Percentiles rank a stretch among this genome's conserved stretches.
Conservation (phyloP, 2,888 invertebrate genomes). For the Pachymerium ferrugineum region DNA sequence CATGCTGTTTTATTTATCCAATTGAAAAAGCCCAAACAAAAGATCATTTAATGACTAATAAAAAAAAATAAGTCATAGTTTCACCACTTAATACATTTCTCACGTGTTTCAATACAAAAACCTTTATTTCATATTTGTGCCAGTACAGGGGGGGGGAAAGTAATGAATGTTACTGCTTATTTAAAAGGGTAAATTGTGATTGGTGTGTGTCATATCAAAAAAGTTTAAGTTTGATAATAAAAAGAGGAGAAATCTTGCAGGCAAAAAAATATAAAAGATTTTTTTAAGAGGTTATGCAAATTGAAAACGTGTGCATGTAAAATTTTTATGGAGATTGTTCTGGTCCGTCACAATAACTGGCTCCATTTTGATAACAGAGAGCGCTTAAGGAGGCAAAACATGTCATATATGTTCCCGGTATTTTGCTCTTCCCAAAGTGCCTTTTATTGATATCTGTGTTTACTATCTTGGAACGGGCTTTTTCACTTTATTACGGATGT, state of each 20-base stretch:
- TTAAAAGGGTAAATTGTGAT: background rate
- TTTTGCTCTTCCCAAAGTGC: background rate
- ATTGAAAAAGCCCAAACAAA: background rate
- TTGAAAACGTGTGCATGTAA: slow-evolving; percentile 2
- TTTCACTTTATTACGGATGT: background rate
- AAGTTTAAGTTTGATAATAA: background rate
- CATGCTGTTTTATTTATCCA: background rate
- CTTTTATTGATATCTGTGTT: background rate
- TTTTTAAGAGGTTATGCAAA: background rate
- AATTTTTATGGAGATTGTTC: background rate
- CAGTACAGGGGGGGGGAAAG: background rate
- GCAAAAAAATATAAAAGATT: background rate
- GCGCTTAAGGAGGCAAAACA: background rate
- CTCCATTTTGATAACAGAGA: background rate
- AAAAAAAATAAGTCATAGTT: background rate
- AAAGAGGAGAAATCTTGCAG: background rate
- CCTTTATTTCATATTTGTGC: background rate
- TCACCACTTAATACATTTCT: background rate
- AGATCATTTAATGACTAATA: background rate
- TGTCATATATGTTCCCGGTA: background rate
- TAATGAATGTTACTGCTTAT: background rate
- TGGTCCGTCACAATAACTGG: background rate
- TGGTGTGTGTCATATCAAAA: background rate
- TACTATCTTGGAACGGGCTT: background rate
- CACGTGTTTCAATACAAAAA: too few species aligned